Percentiles rank a stretch among this genome's conserved stretches.
Evolutionary conservation across 1,140 invertebrate species (phyloP).

Genomic region (Dendrolimus kikuchii): DNA sequence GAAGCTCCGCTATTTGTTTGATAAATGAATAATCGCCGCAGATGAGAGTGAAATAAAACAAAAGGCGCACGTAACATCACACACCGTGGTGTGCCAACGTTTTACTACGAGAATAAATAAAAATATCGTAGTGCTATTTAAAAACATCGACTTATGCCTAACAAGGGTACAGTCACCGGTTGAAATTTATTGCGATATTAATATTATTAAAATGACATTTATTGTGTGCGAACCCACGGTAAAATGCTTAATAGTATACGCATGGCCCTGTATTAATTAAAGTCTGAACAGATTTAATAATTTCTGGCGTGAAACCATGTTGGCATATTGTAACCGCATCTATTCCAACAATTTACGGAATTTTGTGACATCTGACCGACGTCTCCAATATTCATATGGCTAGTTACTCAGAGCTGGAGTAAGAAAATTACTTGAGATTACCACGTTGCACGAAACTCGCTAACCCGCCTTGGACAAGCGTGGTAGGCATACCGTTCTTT

Average conservation of each 20-base stretch:
- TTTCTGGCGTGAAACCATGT: no score
- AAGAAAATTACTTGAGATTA: no score
- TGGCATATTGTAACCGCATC: no score
- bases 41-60: constrained; percentile 28
- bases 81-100: constrained; percentile 30
- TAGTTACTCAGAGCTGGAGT: no score
- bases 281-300: no score
- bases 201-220: constrained; percentile 28
- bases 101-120: constrained; percentile 36
- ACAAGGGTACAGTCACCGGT: constrained; percentile 26
- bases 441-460: no score
- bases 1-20: constrained; percentile 44
- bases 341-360: no score
- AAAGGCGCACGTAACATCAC: constrained; percentile 11
- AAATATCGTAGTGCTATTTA: constrained; percentile 20
- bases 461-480: no score
- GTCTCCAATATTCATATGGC: no score
- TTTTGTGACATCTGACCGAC: no score
- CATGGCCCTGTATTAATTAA: no score
- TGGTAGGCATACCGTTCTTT: no score
- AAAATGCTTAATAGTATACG: neutral
- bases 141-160: constrained; percentile 22
- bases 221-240: constrained; percentile 14
- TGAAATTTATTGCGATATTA: constrained; percentile 28
- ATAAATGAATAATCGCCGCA: constrained; percentile 40